phyloP scores from a whole-genome alignment of 2,888 invertebrate genomes.

The Xylocampa areola region DNA sequence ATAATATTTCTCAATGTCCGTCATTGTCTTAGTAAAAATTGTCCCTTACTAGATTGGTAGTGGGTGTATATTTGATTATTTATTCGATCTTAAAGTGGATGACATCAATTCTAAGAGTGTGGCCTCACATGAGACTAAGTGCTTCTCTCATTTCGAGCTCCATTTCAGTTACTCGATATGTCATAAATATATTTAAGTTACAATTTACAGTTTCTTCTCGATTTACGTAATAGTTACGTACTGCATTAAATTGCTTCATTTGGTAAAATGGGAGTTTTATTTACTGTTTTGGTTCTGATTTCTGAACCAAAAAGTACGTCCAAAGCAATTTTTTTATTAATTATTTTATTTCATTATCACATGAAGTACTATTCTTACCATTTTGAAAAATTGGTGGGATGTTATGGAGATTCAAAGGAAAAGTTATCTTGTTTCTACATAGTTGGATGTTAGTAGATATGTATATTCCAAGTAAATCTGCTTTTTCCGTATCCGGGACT shows the following conservation, averaged over 20 bases:
- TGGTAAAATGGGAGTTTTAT: constrained; percentile 1
- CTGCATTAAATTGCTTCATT: constrained; percentile 18
- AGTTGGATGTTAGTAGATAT: too few species aligned
- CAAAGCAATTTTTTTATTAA: too few species aligned
- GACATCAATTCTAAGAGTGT: constrained; percentile 47
- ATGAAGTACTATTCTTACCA: too few species aligned
- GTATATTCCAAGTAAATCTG: too few species aligned
- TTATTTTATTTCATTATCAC: too few species aligned
- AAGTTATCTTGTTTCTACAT: too few species aligned
- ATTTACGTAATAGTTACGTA: not conserved
- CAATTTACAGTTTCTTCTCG: constrained; percentile 24
- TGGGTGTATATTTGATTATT: constrained; percentile 56
- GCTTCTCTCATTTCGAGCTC: constrained; percentile 34
- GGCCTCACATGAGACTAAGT: constrained; percentile 50
- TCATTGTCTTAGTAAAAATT: constrained; percentile 31
- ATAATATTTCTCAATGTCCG: constrained; percentile 31
- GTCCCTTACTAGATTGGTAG: constrained; percentile 43
- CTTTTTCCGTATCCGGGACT: too few species aligned
- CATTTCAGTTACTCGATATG: constrained; percentile 44
- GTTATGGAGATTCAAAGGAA: too few species aligned
- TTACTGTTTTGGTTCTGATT: constrained; percentile 7
- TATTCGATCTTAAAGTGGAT: constrained; percentile 52
- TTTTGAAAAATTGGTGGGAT: too few species aligned
- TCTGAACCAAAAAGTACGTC: too few species aligned
- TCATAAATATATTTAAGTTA: constrained; percentile 37